phyloP scores from a whole-genome alignment of 1,140 invertebrate genomes.

The Zaprionus kolodkinae region DNA sequence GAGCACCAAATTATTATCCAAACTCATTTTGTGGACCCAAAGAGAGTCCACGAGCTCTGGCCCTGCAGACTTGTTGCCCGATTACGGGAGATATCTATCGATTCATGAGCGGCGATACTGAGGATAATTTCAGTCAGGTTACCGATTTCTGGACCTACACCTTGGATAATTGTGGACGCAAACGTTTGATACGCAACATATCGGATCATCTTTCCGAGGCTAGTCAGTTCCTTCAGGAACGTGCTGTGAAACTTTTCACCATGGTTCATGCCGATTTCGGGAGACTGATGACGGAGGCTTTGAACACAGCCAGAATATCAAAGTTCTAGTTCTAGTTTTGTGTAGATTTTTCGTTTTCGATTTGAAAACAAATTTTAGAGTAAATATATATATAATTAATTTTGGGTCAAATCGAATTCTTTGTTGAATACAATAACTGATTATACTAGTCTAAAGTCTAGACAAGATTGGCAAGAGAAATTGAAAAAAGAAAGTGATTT shows the following conservation, averaged over 20 bases:
- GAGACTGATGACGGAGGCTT: conserved; percentile 87
- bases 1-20: conserved; percentile 94
- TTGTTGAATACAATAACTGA: neutral
- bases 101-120: conserved; percentile 90
- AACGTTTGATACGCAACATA: conserved; percentile 92
- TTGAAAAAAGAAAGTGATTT: neutral
- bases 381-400: neutral
- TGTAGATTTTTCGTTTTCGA: neutral
- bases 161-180: conserved; percentile 89
- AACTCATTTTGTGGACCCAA: conserved; percentile 93
- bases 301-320: conserved; percentile 86
- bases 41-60: conserved; percentile 64
- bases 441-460: neutral
- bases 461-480: neutral
- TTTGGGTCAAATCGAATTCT: neutral
- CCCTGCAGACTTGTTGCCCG: conserved; percentile 69
- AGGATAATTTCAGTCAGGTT: conserved; percentile 96
- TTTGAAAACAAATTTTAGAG: neutral
- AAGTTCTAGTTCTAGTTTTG: conserved; percentile 84
- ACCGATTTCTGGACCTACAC: conserved; percentile 92
- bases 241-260: conserved; percentile 90
- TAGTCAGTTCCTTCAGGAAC: conserved; percentile 93
- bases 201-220: conserved; percentile 90
- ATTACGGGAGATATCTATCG: conserved; percentile 88
- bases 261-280: conserved; percentile 89